Evolutionary conservation across 2,888 invertebrate species (phyloP).

Genomic region (Apantesis nais): DNA sequence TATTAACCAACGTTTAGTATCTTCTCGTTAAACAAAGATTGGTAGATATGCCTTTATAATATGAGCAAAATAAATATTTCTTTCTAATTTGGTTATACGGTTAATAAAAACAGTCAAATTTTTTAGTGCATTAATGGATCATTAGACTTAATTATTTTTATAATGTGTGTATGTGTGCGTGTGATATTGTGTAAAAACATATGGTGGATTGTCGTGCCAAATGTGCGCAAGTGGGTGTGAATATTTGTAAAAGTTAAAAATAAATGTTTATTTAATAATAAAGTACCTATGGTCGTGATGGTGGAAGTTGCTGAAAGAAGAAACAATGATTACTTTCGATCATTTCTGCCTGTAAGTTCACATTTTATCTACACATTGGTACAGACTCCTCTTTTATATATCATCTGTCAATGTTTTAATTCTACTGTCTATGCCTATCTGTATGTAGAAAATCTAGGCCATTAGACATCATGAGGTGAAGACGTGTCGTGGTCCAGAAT

Average conservation of each 20-base stretch:
- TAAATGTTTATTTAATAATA: slow-evolving; percentile 56
- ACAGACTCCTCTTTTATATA: neutral
- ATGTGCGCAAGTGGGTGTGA: slow-evolving; percentile 59
- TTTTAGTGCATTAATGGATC: slow-evolving; percentile 39
- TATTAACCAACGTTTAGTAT: slow-evolving; percentile 18
- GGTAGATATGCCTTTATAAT: neutral
- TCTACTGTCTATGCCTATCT: slow-evolving; percentile 2
- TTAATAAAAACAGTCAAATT: slow-evolving; percentile 33
- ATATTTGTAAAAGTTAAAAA: slow-evolving; percentile 63
- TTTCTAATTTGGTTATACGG: slow-evolving; percentile 23
- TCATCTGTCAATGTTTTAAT: neutral
- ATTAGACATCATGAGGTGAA: slow-evolving; percentile 3
- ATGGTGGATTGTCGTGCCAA: slow-evolving; percentile 56
- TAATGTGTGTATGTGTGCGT: slow-evolving; percentile 22
- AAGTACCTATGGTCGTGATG: slow-evolving; percentile 67
- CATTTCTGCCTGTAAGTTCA: slow-evolving; percentile 79
- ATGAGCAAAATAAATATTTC: neutral
- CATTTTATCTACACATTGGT: neutral
- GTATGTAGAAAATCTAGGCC: slow-evolving; percentile 6
- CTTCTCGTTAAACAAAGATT: too few species aligned
- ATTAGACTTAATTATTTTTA: slow-evolving; percentile 26
- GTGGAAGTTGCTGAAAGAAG: slow-evolving; percentile 66
- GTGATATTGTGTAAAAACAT: slow-evolving; percentile 47
- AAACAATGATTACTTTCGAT: slow-evolving; percentile 74
- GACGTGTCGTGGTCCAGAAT: slow-evolving; percentile 5